Conservation (phyloP, 2,113 vertebrate species). For the Amia ocellicauda region DNA sequence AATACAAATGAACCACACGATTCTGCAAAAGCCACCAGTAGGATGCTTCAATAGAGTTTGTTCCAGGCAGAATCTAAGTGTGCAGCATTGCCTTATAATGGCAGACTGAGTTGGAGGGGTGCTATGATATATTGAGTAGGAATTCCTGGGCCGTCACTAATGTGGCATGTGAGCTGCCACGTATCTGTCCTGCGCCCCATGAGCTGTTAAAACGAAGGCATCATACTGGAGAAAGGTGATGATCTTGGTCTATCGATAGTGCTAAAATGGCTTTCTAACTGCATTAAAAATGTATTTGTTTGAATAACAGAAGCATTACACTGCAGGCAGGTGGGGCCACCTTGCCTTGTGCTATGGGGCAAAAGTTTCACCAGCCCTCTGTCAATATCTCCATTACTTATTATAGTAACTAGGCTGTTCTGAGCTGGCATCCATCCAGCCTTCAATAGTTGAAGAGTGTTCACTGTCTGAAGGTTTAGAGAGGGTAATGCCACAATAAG, state of each 20-base stretch:
- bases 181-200: not conserved
- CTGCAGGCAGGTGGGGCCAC: slow-evolving; percentile 8
- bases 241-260: too few species aligned
- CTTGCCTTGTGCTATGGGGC: not conserved
- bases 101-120: not conserved
- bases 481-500: slow-evolving; percentile 45
- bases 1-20: too few species aligned
- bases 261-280: too few species aligned
- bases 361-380: not conserved
- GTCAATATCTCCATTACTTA: slow-evolving; percentile 15
- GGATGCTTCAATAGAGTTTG: too few species aligned
- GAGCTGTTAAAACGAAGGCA: not conserved
- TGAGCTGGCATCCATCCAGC: slow-evolving; percentile 1
- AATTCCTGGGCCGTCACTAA: not conserved
- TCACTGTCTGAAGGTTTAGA: slow-evolving; percentile 28
- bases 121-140: not conserved
- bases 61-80: not conserved
- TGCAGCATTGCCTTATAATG: not conserved
- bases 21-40: too few species aligned
- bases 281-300: not conserved
- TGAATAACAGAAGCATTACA: not conserved
- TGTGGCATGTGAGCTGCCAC: not conserved
- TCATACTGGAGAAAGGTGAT: not conserved
- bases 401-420: slow-evolving; percentile 16
- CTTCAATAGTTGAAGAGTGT: slow-evolving; percentile 23